A percentile compares a stretch with the other conserved stretches of the same genome.
Evolutionary conservation across 2,888 invertebrate species (phyloP).

Genomic region (Lasioglossum malachurum): DNA sequence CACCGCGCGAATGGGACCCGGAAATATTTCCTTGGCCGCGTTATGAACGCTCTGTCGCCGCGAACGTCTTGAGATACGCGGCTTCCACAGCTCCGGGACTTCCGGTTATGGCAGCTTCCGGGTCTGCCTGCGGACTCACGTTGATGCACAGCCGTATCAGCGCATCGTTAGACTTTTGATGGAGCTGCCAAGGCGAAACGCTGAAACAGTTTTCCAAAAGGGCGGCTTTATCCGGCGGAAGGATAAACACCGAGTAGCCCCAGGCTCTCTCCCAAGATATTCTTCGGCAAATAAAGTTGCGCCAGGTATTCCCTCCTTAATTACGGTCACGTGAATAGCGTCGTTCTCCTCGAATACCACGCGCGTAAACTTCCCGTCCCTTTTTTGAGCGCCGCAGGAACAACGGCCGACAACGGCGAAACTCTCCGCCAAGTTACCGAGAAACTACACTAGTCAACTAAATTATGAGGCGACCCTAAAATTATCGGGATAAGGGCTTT

Average conservation of each 20-base stretch:
- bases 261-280: neutral
- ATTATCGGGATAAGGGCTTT: neutral
- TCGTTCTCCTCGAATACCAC: slow-evolving; percentile 3
- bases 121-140: neutral
- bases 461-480: neutral
- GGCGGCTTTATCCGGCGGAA: neutral
- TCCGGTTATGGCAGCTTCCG: slow-evolving; percentile 6
- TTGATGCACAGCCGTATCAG: slow-evolving; percentile 14
- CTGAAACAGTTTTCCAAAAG: slow-evolving; percentile 17
- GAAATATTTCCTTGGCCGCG: slow-evolving; percentile 22
- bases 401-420: neutral
- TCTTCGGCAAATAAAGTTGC: slow-evolving; percentile 8
- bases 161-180: neutral
- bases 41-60: slow-evolving; percentile 22
- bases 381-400: neutral
- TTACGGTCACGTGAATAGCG: slow-evolving; percentile 16
- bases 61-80: slow-evolving; percentile 16
- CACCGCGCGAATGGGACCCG: neutral
- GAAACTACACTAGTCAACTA: neutral
- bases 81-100: slow-evolving; percentile 11
- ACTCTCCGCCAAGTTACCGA: neutral
- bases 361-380: neutral
- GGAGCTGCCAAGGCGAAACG: neutral
- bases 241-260: neutral
- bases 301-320: slow-evolving; percentile 11